These are phyloP conservation scores for Drosophila pandora DNA, from an alignment of 1,140 invertebrate species.

Conservation along the genomic window DNA sequence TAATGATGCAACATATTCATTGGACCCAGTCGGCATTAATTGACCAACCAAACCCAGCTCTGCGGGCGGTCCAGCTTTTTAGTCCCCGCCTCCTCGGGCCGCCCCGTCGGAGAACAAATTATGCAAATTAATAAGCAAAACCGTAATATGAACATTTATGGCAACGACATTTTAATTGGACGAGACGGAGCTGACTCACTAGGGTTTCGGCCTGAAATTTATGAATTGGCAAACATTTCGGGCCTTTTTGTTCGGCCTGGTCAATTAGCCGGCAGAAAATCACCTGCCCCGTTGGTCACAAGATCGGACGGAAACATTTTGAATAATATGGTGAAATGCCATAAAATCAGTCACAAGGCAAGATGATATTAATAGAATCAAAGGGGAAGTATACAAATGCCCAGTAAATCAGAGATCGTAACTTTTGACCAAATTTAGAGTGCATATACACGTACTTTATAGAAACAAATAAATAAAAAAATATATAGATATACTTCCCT, in stretches of 20 bases:
- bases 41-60: constrained; percentile 39
- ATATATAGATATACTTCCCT: constrained; percentile 2
- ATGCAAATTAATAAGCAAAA: constrained; percentile 74
- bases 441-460: neutral
- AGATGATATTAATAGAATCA: constrained; percentile 14
- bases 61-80: constrained; percentile 52
- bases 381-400: constrained; percentile 6
- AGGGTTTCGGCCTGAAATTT: constrained; percentile 34
- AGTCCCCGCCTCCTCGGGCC: neutral
- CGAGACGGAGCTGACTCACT: constrained; percentile 31
- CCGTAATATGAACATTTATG: constrained; percentile 56
- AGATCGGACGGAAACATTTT: constrained; percentile 44
- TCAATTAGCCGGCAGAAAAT: constrained; percentile 60
- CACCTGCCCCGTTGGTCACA: constrained; percentile 65
- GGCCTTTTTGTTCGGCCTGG: constrained; percentile 11
- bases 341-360: constrained; percentile 30
- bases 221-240: constrained; percentile 68
- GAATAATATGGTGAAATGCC: constrained; percentile 28
- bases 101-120: constrained; percentile 48
- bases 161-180: constrained; percentile 65
- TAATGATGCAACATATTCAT: constrained; percentile 77
- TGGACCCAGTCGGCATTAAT: constrained; percentile 58
- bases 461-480: neutral
- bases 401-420: constrained; percentile 4
- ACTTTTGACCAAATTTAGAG: neutral